Evolutionary conservation across 2,113 vertebrate species (phyloP).

Genomic region (Eupsittula cactorum): DNA sequence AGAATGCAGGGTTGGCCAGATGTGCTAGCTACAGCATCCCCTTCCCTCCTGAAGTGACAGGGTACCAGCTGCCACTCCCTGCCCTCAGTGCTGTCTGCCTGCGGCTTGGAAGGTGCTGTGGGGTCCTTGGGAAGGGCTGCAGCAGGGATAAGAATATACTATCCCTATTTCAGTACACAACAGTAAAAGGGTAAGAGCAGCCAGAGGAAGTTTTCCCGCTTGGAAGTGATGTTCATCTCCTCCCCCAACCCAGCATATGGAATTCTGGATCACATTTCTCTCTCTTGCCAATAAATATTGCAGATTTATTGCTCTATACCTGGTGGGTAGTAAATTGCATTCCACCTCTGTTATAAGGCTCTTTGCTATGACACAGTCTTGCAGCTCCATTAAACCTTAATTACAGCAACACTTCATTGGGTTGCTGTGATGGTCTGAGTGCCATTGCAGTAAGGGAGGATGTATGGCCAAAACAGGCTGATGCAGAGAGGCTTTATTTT

Average conservation of each 20-base stretch:
- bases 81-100: background rate
- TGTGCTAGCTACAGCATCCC: slow-evolving; percentile 32
- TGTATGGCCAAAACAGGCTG: slow-evolving; percentile 55
- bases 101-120: background rate
- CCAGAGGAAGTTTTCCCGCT: background rate
- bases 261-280: slow-evolving; percentile 69
- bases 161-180: background rate
- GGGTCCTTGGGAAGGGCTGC: background rate
- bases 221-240: slow-evolving; percentile 59
- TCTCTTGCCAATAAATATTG: slow-evolving; percentile 77
- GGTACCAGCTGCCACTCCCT: slow-evolving; percentile 33
- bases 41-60: background rate
- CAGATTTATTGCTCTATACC: slow-evolving; percentile 63
- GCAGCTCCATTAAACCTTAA: slow-evolving; percentile 77
- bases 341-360: slow-evolving; percentile 73
- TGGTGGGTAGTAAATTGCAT: slow-evolving; percentile 77
- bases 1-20: slow-evolving; percentile 52
- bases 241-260: slow-evolving; percentile 60
- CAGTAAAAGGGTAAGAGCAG: background rate
- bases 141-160: background rate
- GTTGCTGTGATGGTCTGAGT: slow-evolving; percentile 5
- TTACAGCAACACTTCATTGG: slow-evolving; percentile 76
- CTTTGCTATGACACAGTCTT: slow-evolving; percentile 71
- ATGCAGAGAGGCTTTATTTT: slow-evolving; percentile 33
- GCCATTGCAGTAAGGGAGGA: slow-evolving; percentile 45